phyloP scores from a whole-genome alignment of 2,797 vertebrate genomes.

The Pterois miles region DNA sequence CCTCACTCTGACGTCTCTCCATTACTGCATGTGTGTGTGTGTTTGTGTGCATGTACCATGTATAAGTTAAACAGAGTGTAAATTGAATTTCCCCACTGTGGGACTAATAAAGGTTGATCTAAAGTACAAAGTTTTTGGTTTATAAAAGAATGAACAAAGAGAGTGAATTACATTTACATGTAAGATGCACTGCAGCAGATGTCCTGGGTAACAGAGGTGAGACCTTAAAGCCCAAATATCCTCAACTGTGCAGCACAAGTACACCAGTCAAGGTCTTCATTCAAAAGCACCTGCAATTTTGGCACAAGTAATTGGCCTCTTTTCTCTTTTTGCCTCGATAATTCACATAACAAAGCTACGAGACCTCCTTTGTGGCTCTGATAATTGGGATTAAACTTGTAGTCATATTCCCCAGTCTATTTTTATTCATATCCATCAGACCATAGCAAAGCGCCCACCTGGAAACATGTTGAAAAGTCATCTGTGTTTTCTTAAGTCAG shows the following conservation, averaged over 20 bases:
- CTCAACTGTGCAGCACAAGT: too few species aligned
- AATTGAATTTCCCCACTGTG: too few species aligned
- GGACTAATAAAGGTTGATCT: too few species aligned
- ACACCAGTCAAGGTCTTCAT: background rate
- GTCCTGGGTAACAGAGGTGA: background rate
- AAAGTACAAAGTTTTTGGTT: background rate
- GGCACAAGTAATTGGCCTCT: constrained; percentile 36
- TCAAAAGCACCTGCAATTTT: constrained; percentile 7
- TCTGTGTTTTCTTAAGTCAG: background rate
- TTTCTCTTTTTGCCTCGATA: constrained; percentile 8
- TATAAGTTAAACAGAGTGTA: too few species aligned
- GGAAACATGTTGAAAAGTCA: background rate
- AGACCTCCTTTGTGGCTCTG: background rate
- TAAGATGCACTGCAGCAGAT: background rate
- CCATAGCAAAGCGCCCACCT: too few species aligned
- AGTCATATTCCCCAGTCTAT: background rate
- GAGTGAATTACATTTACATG: background rate
- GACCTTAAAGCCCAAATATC: background rate
- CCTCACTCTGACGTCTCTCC: too few species aligned
- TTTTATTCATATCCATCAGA: too few species aligned
- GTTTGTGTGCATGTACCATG: too few species aligned
- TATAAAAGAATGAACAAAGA: background rate
- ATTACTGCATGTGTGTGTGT: too few species aligned
- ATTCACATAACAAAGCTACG: background rate
- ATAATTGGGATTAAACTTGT: constrained; percentile 16